These are phyloP conservation scores for Helicoverpa armigera DNA, from an alignment of 1,140 invertebrate species.

Conservation along the genomic window DNA sequence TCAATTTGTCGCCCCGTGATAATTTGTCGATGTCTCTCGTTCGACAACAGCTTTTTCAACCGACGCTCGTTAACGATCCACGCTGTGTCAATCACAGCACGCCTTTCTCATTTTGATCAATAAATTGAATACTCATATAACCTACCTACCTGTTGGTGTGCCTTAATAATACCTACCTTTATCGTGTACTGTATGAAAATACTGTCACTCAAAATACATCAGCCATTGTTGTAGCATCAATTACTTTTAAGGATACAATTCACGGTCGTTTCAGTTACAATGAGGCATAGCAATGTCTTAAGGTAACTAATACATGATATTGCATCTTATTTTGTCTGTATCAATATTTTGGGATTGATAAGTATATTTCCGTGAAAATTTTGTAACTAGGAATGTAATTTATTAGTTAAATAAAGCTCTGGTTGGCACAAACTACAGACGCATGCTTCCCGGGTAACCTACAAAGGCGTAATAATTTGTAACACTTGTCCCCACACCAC, in stretches of 20 bases:
- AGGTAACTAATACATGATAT: not conserved
- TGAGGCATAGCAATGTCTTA: not conserved
- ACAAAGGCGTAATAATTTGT: slow-evolving; percentile 54
- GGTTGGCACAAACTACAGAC: slow-evolving; percentile 17
- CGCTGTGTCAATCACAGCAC: slow-evolving; percentile 35
- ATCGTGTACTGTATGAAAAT: slow-evolving; percentile 1
- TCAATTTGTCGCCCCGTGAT: slow-evolving; percentile 64
- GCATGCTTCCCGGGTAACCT: slow-evolving; percentile 39
- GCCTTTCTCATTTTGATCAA: slow-evolving; percentile 39
- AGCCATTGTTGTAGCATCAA: not conserved
- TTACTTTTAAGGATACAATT: not conserved
- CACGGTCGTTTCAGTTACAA: not conserved
- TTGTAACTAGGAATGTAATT: slow-evolving; percentile 12
- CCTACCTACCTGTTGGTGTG: not conserved
- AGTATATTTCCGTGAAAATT: not conserved
- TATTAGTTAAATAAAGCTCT: slow-evolving; percentile 24
- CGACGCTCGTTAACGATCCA: slow-evolving; percentile 45
- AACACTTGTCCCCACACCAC: slow-evolving; percentile 54
- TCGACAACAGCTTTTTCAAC: slow-evolving; percentile 44
- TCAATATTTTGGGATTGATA: not conserved
- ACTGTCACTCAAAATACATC: not conserved
- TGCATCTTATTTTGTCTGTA: not conserved
- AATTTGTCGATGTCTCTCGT: slow-evolving; percentile 65
- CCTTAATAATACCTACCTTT: too few species aligned
- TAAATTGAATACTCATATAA: slow-evolving; percentile 37